These are phyloP conservation scores for Hiodon tergisus DNA, from an alignment of 2,113 vertebrate genomes.

Conservation along the genomic window DNA sequence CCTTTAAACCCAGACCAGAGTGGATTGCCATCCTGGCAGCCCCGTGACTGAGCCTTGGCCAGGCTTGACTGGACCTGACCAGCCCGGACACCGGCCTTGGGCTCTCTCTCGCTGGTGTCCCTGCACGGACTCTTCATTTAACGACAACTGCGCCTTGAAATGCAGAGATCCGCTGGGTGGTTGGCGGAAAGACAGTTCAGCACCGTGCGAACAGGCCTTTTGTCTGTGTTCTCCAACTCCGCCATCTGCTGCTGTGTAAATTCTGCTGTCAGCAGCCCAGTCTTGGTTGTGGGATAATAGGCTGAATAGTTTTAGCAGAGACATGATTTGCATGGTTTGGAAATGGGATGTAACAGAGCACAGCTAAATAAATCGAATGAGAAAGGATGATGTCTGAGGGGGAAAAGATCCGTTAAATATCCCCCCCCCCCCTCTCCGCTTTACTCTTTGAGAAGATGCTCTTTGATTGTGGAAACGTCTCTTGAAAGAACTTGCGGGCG, in stretches of 20 bases:
- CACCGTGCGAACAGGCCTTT: neutral
- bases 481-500: conserved; percentile 21
- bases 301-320: conserved; percentile 16
- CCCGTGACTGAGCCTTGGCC: no score
- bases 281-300: neutral
- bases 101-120: no score
- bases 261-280: no score
- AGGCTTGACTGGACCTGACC: no score
- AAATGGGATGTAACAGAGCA: conserved; percentile 9
- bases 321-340: conserved; percentile 1
- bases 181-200: no score
- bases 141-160: neutral
- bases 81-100: no score
- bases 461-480: conserved; percentile 13
- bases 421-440: neutral
- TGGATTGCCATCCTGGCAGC: neutral
- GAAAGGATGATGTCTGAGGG: conserved; percentile 10
- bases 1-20: neutral
- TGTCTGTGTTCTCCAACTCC: conserved; percentile 5
- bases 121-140: neutral
- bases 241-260: no score
- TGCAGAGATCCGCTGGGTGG: conserved; percentile 5
- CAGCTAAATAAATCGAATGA: conserved; percentile 19
- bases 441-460: conserved; percentile 7
- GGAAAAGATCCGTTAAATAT: conserved; percentile 3